These are phyloP conservation scores for Lepidocyrtoides sp. DNA, from an alignment of 2,888 invertebrate species.

Conservation along the genomic window DNA sequence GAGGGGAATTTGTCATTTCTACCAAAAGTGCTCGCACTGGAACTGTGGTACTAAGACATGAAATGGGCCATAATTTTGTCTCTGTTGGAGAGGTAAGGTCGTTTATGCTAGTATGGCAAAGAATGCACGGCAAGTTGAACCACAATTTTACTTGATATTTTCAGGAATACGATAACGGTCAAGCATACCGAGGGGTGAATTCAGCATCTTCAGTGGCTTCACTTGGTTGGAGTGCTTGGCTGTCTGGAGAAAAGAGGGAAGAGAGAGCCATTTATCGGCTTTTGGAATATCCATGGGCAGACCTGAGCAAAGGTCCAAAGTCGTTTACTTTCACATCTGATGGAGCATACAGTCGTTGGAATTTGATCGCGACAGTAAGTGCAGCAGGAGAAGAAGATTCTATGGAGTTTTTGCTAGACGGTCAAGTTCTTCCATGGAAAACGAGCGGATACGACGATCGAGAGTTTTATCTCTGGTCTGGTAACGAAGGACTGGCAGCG, in stretches of 20 bases:
- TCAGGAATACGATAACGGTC: conserved; percentile 82
- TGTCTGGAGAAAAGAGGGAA: conserved; percentile 70
- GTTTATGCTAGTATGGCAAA: too few species aligned
- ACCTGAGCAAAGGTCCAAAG: conserved; percentile 60
- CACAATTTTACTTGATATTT: not conserved
- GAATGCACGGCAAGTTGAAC: not conserved
- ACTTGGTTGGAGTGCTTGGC: conserved; percentile 82
- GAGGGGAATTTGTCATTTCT: too few species aligned
- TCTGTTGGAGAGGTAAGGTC: conserved; percentile 79
- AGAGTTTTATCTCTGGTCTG: conserved; percentile 83
- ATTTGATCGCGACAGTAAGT: conserved; percentile 79
- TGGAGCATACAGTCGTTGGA: conserved; percentile 81
- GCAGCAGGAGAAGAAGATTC: conserved; percentile 81
- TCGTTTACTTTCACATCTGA: conserved; percentile 81
- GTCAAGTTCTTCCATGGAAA: conserved; percentile 81
- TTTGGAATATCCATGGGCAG: conserved; percentile 81
- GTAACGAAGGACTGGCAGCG: conserved; percentile 76
- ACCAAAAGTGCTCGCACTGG: too few species aligned
- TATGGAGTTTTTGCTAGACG: conserved; percentile 82
- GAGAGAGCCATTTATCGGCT: conserved; percentile 81
- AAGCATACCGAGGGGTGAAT: conserved; percentile 81
- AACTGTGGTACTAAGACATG: too few species aligned
- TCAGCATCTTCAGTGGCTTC: conserved; percentile 56
- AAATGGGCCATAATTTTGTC: conserved; percentile 79
- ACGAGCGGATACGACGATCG: conserved; percentile 82